Base-by-base conservation (phyloP, 2,888 invertebrate genomes). In the Dermolepida albohirtum region DNA sequence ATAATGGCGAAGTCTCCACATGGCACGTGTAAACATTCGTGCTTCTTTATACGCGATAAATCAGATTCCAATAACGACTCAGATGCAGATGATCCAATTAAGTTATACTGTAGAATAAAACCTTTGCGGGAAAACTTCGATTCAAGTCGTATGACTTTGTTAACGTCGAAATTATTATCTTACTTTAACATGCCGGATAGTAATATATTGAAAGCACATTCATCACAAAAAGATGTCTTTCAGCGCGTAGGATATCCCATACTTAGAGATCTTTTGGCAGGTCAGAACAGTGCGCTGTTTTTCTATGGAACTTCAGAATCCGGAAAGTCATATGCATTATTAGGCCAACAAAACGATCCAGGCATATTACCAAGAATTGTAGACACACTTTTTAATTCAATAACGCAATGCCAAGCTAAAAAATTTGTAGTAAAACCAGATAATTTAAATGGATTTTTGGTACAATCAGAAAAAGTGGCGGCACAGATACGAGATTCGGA, bases 311-410 rank as follows among this genome's bases (percentile, higher is more conserved):
- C 16, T 10, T 8, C n/a, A 16, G 17, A 47, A 1, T 16, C 11
- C 6, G 49, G 39, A 2, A 49, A 34, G 11, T 16, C 16, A 5
- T 17, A n/a, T 10, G 22, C 17, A 6, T n/a, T 47, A 29, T 22
- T 34, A 10, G 59, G 59, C 5, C n/a, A 44, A 4, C 14, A 12
- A 14, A 14, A 1, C 0, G 39, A 47, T 39, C 59, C 59, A 5
- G 59, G 59, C 11, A 29, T 62, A 16, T 43, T 62, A 34, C 59
- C 59, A 11, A 34, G 16, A 10, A 47, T 16, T 8, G 10, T 62
- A 7, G 47, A 62, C 12, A 39, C 59, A 14, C 22, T 62, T 8
- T 62, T 47, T 29, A 62, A 49, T 29, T 29, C 59, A 10, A 62
- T 62, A 10, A 10, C 17, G 16, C n/a, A 12, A 2, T 29, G 12